Base-by-base conservation (phyloP, 2,888 invertebrate genomes). In the Ceraclea dissimilis region DNA sequence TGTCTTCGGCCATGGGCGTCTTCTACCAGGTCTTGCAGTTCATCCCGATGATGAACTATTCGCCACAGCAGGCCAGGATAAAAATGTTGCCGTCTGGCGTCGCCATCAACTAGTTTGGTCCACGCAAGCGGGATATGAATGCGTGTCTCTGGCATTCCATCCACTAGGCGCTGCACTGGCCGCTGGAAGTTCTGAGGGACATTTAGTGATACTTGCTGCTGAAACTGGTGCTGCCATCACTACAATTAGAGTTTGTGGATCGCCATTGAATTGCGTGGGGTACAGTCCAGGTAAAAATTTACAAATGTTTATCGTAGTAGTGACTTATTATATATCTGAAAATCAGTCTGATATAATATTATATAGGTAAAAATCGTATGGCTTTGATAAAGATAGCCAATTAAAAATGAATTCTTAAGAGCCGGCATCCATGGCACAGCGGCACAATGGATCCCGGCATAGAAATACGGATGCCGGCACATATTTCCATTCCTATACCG, bases 11-110 rank as follows among this genome's bases (percentile, higher is more conserved):
- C 93, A 94, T 70, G 88, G 90, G 52, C 84, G 91, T 56, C 90
- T 90, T 69, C 76, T 94, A 2, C 88, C 90, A 85, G 93, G 93
- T 0, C 71, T 94, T 55, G 90, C 92, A 2, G 88, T 91, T 1
- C 93, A 94, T 71, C 93, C 93, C 0, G 90, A 91, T 64, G 91
- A 91, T 66, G 93, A 93, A 71, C 82, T 92, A 63, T 93, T 93
- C 67, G 91, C 93, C 1, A 92, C 94, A 1, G 93, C 93, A 1
- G 94, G 94, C 0, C 89, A 90, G 66, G 94, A 94, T 70, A 90
- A 91, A 69, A 87, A 89, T 65, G 90, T 95, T 61, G 91, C 91
- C 2, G 75, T 93, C 47, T 95, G 95, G 95, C 83, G 90, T 59
- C 86, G 90, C 58, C 92, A 91, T 69, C 90, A 90, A 72, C 78